These are phyloP conservation scores for Rhincodon typus DNA, from an alignment of 2,797 vertebrate species.

Conservation along the genomic window DNA sequence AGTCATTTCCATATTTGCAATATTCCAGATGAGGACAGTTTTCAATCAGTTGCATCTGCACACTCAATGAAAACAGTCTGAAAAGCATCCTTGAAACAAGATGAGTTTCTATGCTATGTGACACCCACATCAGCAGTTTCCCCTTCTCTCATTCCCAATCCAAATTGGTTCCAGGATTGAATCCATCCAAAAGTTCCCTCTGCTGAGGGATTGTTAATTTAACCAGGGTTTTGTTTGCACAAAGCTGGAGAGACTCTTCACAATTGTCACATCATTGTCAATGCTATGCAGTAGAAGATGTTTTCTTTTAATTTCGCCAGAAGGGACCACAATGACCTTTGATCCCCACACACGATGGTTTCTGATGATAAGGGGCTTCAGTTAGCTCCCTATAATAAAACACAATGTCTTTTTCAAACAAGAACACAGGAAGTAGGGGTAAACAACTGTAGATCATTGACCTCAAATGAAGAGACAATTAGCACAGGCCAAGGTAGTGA, in stretches of 20 bases:
- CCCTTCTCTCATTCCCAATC: background rate
- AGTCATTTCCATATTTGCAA: background rate
- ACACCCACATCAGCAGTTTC: background rate
- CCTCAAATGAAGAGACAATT: background rate
- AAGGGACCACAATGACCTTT: background rate
- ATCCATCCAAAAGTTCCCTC: background rate
- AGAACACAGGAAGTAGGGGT: background rate
- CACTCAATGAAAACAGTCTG: background rate
- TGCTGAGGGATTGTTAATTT: conserved; percentile 12
- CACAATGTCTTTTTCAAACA: background rate
- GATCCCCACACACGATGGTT: background rate
- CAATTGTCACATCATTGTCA: background rate
- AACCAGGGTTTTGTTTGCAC: conserved; percentile 20
- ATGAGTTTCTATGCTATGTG: background rate
- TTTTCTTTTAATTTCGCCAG: conserved; percentile 26
- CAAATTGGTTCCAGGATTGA: conserved; percentile 14
- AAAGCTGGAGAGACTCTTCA: background rate
- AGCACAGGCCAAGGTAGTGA: background rate
- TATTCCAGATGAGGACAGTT: too few relatives aligned
- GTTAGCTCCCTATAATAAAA: background rate
- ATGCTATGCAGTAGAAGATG: background rate
- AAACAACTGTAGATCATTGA: background rate
- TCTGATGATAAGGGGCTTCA: background rate
- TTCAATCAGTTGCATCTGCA: background rate
- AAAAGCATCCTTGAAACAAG: background rate